Percentiles rank a stretch among this genome's conserved stretches.
Conservation (phyloP, 2,113 vertebrate genomes). For the Hydropotes inermis region DNA sequence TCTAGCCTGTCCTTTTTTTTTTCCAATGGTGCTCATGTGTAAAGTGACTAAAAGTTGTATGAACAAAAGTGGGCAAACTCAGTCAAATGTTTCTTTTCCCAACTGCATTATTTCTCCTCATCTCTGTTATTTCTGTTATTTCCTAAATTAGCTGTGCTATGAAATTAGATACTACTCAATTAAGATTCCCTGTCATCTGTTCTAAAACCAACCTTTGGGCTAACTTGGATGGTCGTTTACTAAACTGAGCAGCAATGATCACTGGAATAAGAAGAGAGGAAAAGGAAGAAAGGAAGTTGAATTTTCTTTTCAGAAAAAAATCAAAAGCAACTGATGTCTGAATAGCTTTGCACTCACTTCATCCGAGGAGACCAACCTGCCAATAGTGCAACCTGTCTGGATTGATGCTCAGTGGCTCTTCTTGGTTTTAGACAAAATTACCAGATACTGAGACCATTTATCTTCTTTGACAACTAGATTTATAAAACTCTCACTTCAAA, state of each 20-base stretch:
- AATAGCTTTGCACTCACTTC: not conserved
- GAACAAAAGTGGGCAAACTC: not conserved
- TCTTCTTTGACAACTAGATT: constrained; percentile 14
- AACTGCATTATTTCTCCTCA: not conserved
- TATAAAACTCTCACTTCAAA: not conserved
- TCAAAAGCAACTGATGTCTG: not conserved
- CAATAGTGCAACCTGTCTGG: not conserved
- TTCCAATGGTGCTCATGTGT: not conserved
- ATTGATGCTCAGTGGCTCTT: not conserved
- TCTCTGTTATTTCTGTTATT: not conserved
- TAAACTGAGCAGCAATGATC: not conserved
- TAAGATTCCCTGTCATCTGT: not conserved
- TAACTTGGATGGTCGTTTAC: not conserved
- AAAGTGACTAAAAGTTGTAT: not conserved
- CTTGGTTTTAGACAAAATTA: not conserved
- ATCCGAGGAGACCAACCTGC: not conserved
- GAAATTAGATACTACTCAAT: not conserved
- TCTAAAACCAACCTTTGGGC: not conserved
- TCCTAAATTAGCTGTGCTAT: not conserved
- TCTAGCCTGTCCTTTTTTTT: not conserved
- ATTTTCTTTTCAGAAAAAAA: constrained; percentile 13
- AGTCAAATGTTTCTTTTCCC: not conserved
- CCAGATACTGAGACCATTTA: not conserved
- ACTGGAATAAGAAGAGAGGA: not conserved
- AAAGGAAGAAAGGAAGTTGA: not conserved